Evolutionary conservation across 2,113 vertebrate species (phyloP), one percentile per base, ranked within the genome.

Genomic region (Onychorhynchus coronatus): DNA sequence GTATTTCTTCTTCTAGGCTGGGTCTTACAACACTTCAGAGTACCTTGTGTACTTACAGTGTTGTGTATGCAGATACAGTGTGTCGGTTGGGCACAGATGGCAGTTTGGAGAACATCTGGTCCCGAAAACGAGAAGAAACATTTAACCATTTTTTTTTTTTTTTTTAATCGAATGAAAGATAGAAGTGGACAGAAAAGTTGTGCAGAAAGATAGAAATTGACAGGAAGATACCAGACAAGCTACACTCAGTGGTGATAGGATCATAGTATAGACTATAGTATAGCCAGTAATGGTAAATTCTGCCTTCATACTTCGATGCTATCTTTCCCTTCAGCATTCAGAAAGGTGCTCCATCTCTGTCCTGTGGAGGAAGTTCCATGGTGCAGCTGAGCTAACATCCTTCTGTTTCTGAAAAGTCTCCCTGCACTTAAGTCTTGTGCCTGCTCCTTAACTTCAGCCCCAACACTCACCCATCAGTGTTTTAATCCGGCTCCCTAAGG

Each of bases 21-120:
- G 11, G 4, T 58, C 19, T 78, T 62, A 0, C 0, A 70, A 24
- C 2, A 24, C 3, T 42, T 67, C 11, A 14, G 52, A n/a, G 30
- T 37, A 46, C 30, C 28, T 63, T 39, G 18, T 46, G 42, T 58
- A 27, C 46, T 79, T 49, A 23, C 6, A 11, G 11, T 61, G 35
- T 52, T 78, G 5, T 0, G 0, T 39, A 2, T 41, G 42, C n/a
- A 27, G 41, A 2, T 31, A 5, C 4, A 30, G 18, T 44, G 20
- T 65, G 37, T 78, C 65, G 41, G 46, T 70, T 41, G 14, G 47
- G 17, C 16, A 14, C 47, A 3, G 23, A 27, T 30, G 24, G 35
- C 44, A 73, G 14, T 22, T 50, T 5, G n/a, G 41, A 81, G 56
- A 70, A 25, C 30, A 9, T 39, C 18, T 66, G 8, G 23, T 59